Conservation (phyloP, 1,140 invertebrate genomes). For the Drosophila nigromelanica region DNA sequence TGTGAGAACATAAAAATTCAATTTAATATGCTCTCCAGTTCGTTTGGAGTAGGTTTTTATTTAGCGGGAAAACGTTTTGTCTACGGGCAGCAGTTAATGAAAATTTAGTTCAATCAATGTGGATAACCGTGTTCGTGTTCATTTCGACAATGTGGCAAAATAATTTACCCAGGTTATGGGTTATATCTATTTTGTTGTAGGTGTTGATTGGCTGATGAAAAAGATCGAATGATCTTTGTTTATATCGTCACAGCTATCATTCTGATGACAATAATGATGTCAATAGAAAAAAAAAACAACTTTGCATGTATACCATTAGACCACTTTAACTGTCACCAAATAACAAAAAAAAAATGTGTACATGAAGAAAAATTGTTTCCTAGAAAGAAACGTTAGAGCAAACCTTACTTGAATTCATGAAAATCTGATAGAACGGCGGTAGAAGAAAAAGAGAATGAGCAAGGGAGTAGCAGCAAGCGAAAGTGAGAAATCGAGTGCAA, state of each 20-base stretch:
- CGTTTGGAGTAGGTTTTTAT: conserved; percentile 18
- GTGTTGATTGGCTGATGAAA: conserved; percentile 29
- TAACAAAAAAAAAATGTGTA: background rate
- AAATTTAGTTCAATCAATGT: conserved; percentile 60
- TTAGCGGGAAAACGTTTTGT: conserved; percentile 71
- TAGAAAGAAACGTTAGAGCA: background rate
- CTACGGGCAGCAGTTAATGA: conserved; percentile 55
- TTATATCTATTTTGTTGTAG: conserved; percentile 15
- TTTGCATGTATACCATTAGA: background rate
- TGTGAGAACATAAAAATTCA: conserved; percentile 81
- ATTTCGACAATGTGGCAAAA: conserved; percentile 27
- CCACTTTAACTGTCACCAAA: background rate
- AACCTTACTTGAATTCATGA: background rate
- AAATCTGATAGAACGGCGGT: background rate
- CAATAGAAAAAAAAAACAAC: no score
- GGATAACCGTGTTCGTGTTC: conserved; percentile 33
- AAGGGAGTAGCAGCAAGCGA: background rate
- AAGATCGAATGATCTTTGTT: conserved; percentile 12
- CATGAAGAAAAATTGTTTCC: no score
- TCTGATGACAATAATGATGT: background rate
- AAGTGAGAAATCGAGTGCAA: background rate
- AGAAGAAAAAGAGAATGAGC: background rate
- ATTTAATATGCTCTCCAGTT: conserved; percentile 69
- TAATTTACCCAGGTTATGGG: conserved; percentile 7
- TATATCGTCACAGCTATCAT: conserved; percentile 32